Percentiles rank a stretch among this genome's conserved stretches.
Conservation (phyloP, 1,140 invertebrate species). For the Drosophila baimaii region DNA sequence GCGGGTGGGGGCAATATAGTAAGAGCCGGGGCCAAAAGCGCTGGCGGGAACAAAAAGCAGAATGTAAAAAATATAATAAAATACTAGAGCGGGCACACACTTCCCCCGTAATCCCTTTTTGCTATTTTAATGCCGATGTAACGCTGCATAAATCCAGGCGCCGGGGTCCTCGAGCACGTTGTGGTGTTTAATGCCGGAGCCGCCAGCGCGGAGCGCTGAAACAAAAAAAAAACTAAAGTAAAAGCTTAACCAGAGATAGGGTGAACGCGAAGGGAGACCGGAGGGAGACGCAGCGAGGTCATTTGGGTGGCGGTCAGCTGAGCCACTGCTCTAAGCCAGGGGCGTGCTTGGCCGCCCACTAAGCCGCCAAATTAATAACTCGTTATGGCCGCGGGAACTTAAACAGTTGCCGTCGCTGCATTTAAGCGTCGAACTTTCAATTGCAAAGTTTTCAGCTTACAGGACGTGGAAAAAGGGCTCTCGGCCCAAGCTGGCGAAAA, state of each 20-base stretch:
- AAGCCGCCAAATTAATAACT: slow-evolving; percentile 63
- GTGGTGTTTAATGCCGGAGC: slow-evolving; percentile 68
- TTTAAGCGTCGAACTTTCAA: slow-evolving; percentile 69
- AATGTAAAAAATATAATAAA: slow-evolving; percentile 51
- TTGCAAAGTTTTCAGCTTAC: slow-evolving; percentile 54
- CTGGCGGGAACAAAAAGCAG: slow-evolving; percentile 17
- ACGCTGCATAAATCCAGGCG: slow-evolving; percentile 75
- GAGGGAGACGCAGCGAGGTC: slow-evolving; percentile 9
- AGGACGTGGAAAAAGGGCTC: background rate
- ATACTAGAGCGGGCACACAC: slow-evolving; percentile 18
- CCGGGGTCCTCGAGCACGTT: slow-evolving; percentile 66
- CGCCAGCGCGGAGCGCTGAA: slow-evolving; percentile 28
- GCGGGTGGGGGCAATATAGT: slow-evolving; percentile 23
- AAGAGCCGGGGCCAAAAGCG: slow-evolving; percentile 9
- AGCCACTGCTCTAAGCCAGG: slow-evolving; percentile 12
- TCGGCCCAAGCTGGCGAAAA: slow-evolving; percentile 1
- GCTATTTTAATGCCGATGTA: slow-evolving; percentile 76
- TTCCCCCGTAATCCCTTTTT: slow-evolving; percentile 50
- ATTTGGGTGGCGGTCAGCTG: slow-evolving; percentile 22
- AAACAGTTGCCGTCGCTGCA: slow-evolving; percentile 38
- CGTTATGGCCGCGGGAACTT: slow-evolving; percentile 46
- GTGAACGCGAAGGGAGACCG: background rate
- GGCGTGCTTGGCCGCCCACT: slow-evolving; percentile 45
- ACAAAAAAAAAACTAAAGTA: slow-evolving; percentile 7
- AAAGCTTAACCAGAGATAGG: slow-evolving; percentile 21